Conservation (phyloP, 2,113 vertebrate species). For the Semicossyphus pulcher region DNA sequence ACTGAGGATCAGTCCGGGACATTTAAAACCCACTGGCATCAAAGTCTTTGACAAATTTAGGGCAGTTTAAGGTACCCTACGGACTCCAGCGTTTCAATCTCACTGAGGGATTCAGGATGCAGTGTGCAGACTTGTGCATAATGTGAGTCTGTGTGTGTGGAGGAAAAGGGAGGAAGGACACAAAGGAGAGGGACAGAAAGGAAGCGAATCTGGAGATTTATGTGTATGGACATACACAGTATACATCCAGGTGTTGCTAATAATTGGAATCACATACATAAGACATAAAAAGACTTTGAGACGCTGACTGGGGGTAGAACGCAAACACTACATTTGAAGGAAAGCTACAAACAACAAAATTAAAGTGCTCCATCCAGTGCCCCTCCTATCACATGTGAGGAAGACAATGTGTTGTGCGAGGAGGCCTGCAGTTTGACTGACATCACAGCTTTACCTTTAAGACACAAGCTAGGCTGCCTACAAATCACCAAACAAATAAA, state of each 20-base stretch:
- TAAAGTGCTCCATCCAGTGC: conserved; percentile 86
- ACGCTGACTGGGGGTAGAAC: conserved; percentile 76
- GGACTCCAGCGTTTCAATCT: conserved; percentile 63
- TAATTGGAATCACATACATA: conserved; percentile 79
- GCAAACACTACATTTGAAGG: conserved; percentile 72
- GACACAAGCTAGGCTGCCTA: conserved; percentile 37
- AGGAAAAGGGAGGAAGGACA: conserved; percentile 54
- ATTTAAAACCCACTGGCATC: conserved; percentile 70
- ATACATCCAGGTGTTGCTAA: conserved; percentile 61
- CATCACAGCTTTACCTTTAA: conserved; percentile 29
- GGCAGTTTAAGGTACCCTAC: conserved; percentile 74
- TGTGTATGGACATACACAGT: conserved; percentile 57
- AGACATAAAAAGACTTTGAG: conserved; percentile 77
- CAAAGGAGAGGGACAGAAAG: conserved; percentile 59
- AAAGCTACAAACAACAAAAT: conserved; percentile 64
- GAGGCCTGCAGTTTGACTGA: conserved; percentile 43
- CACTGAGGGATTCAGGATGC: conserved; percentile 46
- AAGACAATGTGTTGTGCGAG: conserved; percentile 46
- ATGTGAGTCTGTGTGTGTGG: conserved; percentile 49
- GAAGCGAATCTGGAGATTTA: conserved; percentile 29
- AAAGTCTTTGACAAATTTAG: conserved; percentile 79
- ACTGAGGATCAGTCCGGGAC: conserved; percentile 63
- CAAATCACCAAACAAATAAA: conserved; percentile 22
- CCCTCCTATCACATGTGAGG: conserved; percentile 75
- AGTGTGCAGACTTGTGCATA: conserved; percentile 47